Evolutionary conservation across 2,113 vertebrate species (phyloP).

Genomic region (Trachemys scripta): DNA sequence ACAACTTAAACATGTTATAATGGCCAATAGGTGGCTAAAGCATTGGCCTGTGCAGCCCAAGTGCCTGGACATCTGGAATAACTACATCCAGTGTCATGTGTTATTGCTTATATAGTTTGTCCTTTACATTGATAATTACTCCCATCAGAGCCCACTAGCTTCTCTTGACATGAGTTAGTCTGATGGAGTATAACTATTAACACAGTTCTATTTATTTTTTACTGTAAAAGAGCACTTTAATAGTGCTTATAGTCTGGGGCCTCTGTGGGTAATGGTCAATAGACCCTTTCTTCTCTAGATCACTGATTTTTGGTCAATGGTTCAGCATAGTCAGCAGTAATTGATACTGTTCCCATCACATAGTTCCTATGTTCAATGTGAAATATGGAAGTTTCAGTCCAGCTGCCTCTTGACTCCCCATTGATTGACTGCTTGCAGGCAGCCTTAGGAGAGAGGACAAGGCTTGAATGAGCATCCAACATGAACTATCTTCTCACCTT

Average conservation of each 20-base stretch:
- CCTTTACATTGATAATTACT: not conserved
- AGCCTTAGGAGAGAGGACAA: not conserved
- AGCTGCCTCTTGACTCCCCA: not conserved
- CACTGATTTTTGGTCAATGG: not conserved
- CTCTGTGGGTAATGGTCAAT: not conserved
- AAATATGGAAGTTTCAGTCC: not conserved
- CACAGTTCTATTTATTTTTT: not conserved
- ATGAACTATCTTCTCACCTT: not conserved
- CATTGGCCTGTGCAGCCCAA: not conserved
- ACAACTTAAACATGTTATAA: not conserved
- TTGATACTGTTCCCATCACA: not conserved
- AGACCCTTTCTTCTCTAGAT: not conserved
- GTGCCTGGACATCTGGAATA: not conserved
- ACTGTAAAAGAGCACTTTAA: not conserved
- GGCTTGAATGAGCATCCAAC: not conserved
- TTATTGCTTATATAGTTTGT: not conserved
- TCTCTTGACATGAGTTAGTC: not conserved
- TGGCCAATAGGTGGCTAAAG: not conserved
- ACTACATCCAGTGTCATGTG: not conserved
- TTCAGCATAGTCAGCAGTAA: rapidly evolving
- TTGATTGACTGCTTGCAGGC: not conserved
- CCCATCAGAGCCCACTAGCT: not conserved
- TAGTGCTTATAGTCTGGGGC: not conserved
- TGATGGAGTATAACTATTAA: not conserved
- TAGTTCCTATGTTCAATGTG: not conserved